Conservation (phyloP, 2,888 invertebrate species). For the Cynaeus angustus region DNA sequence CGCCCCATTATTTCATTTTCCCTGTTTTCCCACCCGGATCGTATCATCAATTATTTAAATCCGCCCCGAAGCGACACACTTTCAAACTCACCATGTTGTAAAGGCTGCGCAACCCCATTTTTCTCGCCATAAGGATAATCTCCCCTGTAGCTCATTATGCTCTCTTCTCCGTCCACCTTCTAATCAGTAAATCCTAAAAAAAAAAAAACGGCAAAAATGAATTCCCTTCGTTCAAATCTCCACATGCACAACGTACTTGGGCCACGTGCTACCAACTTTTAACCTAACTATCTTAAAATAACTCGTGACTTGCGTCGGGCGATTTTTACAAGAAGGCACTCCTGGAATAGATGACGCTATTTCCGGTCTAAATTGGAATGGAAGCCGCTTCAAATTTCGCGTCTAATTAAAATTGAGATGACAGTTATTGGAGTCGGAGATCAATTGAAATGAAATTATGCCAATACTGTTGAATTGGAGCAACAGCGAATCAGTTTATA, state of each 20-base stretch:
- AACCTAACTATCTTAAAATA: conserved; percentile 6
- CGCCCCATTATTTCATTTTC: too few relatives aligned
- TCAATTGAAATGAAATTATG: conserved; percentile 16
- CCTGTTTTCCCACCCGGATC: too few relatives aligned
- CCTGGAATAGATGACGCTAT: too few relatives aligned
- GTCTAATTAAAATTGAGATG: conserved; percentile 16
- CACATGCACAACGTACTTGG: background rate
- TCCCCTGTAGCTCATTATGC: conserved; percentile 58
- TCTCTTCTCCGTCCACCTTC: conserved; percentile 15
- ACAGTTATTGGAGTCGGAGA: conserved; percentile 11
- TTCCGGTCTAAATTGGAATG: background rate
- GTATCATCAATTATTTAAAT: too few relatives aligned
- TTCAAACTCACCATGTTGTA: conserved; percentile 22
- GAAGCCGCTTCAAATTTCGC: background rate
- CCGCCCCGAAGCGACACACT: too few relatives aligned
- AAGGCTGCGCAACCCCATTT: conserved; percentile 53
- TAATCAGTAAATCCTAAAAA: conserved; percentile 42
- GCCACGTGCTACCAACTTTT: conserved; percentile 16
- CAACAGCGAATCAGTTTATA: background rate
- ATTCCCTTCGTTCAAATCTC: too few relatives aligned
- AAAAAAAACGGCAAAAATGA: conserved; percentile 7
- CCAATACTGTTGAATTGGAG: conserved; percentile 1
- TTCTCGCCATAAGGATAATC: conserved; percentile 59
- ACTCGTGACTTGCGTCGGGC: too few relatives aligned
- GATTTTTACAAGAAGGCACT: too few relatives aligned